Evolutionary conservation across 2,888 invertebrate species (phyloP).

Genomic region (Eubasilissa splendida): DNA sequence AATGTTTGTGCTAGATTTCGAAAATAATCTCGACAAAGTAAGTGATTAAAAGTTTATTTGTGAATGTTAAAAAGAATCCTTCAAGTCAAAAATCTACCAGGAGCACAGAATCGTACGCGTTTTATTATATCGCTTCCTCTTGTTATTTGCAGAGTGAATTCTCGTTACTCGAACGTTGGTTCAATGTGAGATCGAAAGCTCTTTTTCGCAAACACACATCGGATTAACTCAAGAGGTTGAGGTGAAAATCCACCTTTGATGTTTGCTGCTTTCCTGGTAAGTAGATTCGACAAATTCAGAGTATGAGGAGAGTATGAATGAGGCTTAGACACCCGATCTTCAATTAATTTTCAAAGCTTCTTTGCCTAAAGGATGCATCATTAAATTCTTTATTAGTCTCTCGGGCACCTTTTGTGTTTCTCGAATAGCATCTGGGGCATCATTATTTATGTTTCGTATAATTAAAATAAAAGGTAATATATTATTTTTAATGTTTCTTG

Average conservation of each 20-base stretch:
- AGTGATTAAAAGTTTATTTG: too few relatives aligned
- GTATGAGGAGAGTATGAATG: conserved; percentile 4
- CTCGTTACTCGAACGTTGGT: too few relatives aligned
- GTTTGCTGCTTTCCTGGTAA: conserved; percentile 22
- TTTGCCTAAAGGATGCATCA: conserved; percentile 17
- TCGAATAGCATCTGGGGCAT: not conserved
- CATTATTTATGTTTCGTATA: not conserved
- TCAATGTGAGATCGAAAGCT: not conserved
- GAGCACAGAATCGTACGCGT: too few relatives aligned
- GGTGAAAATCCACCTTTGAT: conserved; percentile 9
- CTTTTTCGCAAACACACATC: not conserved
- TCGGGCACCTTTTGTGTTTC: conserved; percentile 8
- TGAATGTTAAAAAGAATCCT: too few relatives aligned
- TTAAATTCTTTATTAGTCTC: conserved; percentile 27
- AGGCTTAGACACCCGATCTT: not conserved
- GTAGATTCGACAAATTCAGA: not conserved
- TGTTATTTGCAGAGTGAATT: too few relatives aligned
- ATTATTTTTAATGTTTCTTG: not conserved
- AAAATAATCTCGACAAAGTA: too few relatives aligned
- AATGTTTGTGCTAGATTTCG: too few relatives aligned
- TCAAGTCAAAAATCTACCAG: too few relatives aligned
- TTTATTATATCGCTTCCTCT: too few relatives aligned
- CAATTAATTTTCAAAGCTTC: conserved; percentile 4
- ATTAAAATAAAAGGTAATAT: not conserved
- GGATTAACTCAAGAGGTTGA: not conserved